These are phyloP conservation scores for Tribolium madens DNA, from an alignment of 1,140 invertebrate species.

Conservation along the genomic window DNA sequence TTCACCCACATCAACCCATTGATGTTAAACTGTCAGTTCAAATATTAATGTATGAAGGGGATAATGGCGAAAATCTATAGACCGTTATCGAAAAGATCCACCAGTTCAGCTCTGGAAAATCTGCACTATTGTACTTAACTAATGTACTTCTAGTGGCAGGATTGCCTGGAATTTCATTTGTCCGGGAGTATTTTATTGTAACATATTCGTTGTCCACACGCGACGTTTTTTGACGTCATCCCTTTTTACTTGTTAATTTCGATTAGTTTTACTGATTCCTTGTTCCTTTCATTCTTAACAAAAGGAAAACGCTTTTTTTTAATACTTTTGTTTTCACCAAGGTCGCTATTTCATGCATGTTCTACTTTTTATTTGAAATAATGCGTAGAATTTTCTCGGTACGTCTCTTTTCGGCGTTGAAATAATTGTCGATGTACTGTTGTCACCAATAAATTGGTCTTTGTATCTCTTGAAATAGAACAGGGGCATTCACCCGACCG, in stretches of 20 bases:
- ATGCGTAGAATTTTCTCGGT: background rate
- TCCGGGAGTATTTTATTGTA: constrained; percentile 4
- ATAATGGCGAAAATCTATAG: constrained; percentile 10
- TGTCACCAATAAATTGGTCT: constrained; percentile 46
- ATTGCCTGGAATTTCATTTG: constrained; percentile 14
- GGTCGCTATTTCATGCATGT: background rate
- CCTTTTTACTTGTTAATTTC: constrained; percentile 42
- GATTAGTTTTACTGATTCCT: constrained; percentile 35
- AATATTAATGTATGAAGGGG: constrained; percentile 37
- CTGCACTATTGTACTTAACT: background rate
- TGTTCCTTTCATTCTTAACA: constrained; percentile 18
- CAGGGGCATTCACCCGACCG: constrained; percentile 33
- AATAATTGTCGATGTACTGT: constrained; percentile 33
- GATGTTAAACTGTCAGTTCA: constrained; percentile 29
- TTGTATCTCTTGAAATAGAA: constrained; percentile 41
- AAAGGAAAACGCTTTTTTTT: constrained; percentile 7
- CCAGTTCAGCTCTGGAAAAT: background rate
- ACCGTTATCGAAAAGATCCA: background rate
- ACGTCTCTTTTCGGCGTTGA: constrained; percentile 6
- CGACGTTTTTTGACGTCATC: constrained; percentile 40
- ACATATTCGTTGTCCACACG: constrained; percentile 33
- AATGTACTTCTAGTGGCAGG: background rate
- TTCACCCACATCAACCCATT: constrained; percentile 37
- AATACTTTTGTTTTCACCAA: background rate
- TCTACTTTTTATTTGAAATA: constrained; percentile 14